Percentiles rank a stretch among this genome's conserved stretches.
Conservation (phyloP, 1,140 invertebrate genomes). For the Drosophila willistoni region DNA sequence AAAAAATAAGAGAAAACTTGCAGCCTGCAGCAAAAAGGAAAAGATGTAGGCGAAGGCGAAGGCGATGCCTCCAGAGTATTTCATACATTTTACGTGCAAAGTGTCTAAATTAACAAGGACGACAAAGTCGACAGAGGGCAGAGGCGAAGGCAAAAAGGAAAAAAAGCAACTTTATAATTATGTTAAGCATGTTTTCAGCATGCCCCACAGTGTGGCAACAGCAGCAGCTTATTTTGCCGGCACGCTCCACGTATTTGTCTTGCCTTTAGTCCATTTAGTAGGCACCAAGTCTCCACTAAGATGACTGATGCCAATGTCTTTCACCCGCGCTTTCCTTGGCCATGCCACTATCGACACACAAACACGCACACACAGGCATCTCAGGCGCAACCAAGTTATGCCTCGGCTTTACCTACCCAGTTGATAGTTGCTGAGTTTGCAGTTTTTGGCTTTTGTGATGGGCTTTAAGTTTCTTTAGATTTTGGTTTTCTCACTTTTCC, state of each 20-base stretch:
- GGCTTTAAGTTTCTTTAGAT: constrained; percentile 30
- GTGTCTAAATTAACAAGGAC: constrained; percentile 82
- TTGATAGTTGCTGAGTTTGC: constrained; percentile 27
- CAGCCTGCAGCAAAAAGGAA: constrained; percentile 48
- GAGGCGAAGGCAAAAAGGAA: constrained; percentile 8
- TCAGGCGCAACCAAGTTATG: neutral
- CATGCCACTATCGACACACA: neutral
- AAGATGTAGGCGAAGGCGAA: constrained; percentile 41
- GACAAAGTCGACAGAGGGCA: constrained; percentile 60
- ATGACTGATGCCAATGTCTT: constrained; percentile 22
- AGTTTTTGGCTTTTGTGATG: constrained; percentile 49
- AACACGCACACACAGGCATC: neutral
- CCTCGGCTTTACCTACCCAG: neutral
- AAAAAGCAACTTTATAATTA: constrained; percentile 75
- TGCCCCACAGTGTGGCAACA: constrained; percentile 41
- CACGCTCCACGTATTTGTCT: constrained; percentile 49
- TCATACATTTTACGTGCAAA: constrained; percentile 79
- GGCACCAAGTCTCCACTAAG: constrained; percentile 9
- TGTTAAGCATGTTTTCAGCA: constrained; percentile 69
- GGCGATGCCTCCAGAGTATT: constrained; percentile 49
- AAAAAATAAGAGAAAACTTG: constrained; percentile 7
- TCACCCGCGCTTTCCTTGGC: constrained; percentile 3
- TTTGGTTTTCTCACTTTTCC: constrained; percentile 12
- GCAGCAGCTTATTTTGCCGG: constrained; percentile 56
- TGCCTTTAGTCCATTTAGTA: constrained; percentile 47